Conservation (phyloP, 2,888 invertebrate species). For the Rhamnusium bicolor region DNA sequence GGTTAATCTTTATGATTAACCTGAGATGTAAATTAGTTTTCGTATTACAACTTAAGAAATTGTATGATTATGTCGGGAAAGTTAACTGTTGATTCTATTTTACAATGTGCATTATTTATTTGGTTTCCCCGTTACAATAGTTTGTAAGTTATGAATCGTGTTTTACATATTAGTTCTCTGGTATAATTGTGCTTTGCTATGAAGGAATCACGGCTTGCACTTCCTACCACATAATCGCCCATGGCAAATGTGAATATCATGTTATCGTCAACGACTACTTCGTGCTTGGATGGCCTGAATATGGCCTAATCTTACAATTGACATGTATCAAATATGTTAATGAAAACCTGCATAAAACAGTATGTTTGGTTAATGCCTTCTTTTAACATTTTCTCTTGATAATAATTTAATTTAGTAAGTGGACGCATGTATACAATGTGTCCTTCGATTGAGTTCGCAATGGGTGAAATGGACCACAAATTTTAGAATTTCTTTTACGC, state of each 20-base stretch:
- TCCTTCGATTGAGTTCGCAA: no score
- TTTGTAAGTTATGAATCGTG: slow-evolving; percentile 64
- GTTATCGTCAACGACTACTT: slow-evolving; percentile 43
- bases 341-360: not conserved
- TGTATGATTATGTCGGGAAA: not conserved
- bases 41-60: not conserved
- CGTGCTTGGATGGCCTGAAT: slow-evolving; percentile 1
- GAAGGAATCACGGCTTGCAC: slow-evolving; percentile 51
- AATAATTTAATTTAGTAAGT: not conserved
- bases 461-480: no score
- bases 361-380: not conserved
- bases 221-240: slow-evolving; percentile 60
- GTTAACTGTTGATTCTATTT: not conserved
- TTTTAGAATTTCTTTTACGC: no score
- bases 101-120: slow-evolving; percentile 36
- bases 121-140: slow-evolving; percentile 51
- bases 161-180: slow-evolving; percentile 62
- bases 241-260: slow-evolving; percentile 65
- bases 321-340: slow-evolving; percentile 8
- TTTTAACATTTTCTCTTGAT: not conserved
- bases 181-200: slow-evolving; percentile 60
- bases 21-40: not conserved
- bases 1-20: no score
- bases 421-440: no score
- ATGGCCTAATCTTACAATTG: slow-evolving; percentile 5